A percentile compares a stretch with the other conserved stretches of the same genome.
Conservation (phyloP, 2,797 vertebrate species). For the Squalus acanthias region DNA sequence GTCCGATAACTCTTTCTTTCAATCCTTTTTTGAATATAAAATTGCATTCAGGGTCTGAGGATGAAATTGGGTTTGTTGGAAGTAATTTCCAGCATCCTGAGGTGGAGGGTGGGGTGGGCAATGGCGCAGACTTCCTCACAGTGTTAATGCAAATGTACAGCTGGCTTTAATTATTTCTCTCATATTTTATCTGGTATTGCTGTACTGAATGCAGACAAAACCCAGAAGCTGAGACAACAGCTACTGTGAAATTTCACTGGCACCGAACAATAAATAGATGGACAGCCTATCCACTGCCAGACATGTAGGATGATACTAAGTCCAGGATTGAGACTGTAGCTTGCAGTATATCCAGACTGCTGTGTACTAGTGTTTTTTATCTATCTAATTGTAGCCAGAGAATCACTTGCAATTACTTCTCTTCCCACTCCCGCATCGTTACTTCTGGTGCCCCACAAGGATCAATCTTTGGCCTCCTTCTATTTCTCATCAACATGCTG, state of each 20-base stretch:
- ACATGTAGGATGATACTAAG: neutral
- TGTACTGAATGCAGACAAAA: neutral
- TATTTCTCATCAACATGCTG: no score
- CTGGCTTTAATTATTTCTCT: neutral
- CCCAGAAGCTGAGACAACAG: neutral
- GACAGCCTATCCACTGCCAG: neutral
- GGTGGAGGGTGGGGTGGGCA: neutral
- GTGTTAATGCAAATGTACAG: neutral
- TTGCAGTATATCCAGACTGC: neutral
- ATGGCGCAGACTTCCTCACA: neutral
- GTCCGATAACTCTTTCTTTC: neutral
- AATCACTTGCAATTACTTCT: no score
- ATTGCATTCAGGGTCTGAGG: neutral
- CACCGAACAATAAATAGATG: neutral
- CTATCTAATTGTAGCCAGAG: no score
- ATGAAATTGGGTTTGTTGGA: neutral
- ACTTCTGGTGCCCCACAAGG: no score
- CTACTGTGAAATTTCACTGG: slow-evolving; percentile 8
- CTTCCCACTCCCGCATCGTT: no score
- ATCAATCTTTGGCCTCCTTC: no score
- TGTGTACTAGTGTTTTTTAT: neutral
- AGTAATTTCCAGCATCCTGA: neutral
- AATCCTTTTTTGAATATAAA: neutral
- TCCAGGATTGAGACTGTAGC: neutral
- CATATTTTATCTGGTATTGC: neutral